Conservation (phyloP, 1,140 invertebrate genomes). For the Zophobas atratus region DNA sequence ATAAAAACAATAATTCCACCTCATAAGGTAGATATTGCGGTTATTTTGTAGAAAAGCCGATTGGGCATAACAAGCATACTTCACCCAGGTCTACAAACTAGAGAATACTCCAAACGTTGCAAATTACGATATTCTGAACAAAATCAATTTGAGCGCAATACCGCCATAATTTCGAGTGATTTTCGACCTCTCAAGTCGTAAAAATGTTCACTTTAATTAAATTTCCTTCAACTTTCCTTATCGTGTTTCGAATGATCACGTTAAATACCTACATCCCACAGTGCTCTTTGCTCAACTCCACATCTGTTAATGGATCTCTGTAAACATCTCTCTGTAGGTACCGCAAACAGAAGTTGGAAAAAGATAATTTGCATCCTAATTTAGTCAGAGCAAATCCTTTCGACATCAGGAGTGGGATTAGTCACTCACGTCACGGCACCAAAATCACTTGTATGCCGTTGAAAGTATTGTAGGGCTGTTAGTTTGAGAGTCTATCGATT, state of each 20-base stretch:
- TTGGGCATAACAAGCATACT: too few relatives aligned
- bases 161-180: too few relatives aligned
- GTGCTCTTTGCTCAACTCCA: not conserved
- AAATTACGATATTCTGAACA: too few relatives aligned
- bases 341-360: not conserved
- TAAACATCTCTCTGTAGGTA: not conserved
- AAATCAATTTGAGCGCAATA: too few relatives aligned
- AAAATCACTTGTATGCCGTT: not conserved
- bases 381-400: too few relatives aligned
- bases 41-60: too few relatives aligned
- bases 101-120: too few relatives aligned
- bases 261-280: not conserved
- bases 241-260: not conserved
- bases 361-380: not conserved
- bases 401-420: not conserved
- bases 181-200: too few relatives aligned
- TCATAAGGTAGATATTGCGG: too few relatives aligned
- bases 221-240: not conserved
- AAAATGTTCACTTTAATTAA: not conserved
- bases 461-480: not conserved
- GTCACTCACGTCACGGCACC: not conserved
- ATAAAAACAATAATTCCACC: too few relatives aligned
- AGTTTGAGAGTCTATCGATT: not conserved
- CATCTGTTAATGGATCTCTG: constrained; percentile 1
- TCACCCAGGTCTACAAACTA: too few relatives aligned